Evolutionary conservation across 2,113 vertebrate genomes (phyloP).

Genomic region (Scortum barcoo): DNA sequence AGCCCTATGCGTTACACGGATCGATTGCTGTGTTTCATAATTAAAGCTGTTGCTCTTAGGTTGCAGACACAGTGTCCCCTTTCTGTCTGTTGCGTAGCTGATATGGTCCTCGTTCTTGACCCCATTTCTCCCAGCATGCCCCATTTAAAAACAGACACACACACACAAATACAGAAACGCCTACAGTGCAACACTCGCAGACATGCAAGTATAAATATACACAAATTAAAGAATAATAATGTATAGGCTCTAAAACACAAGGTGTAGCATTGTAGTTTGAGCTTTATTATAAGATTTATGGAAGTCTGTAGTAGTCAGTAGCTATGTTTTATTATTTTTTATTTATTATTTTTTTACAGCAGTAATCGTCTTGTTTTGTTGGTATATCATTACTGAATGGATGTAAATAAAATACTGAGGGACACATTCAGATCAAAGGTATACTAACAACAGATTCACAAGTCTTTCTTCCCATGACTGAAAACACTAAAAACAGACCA

Average conservation of each 20-base stretch:
- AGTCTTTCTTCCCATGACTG: too few relatives aligned
- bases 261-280: background rate
- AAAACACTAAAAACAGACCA: too few relatives aligned
- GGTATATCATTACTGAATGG: too few relatives aligned
- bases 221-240: background rate
- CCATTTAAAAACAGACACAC: conserved; percentile 33
- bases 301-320: background rate
- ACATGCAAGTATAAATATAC: background rate
- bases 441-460: too few relatives aligned
- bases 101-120: conserved; percentile 49
- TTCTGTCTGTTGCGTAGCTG: conserved; percentile 31
- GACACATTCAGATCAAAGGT: too few relatives aligned
- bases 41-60: conserved; percentile 60
- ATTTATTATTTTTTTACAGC: too few relatives aligned
- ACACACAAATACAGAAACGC: background rate
- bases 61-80: conserved; percentile 62
- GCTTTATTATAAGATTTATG: background rate
- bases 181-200: background rate
- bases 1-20: conserved; percentile 40
- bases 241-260: background rate
- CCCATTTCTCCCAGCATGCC: conserved; percentile 38
- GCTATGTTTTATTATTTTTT: too few relatives aligned
- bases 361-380: too few relatives aligned
- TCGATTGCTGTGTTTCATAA: conserved; percentile 74
- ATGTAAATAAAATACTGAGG: too few relatives aligned